A percentile compares a stretch with the other conserved stretches of the same genome.
Evolutionary conservation across 1,140 invertebrate genomes (phyloP).

Genomic region (Pararge aegeria): DNA sequence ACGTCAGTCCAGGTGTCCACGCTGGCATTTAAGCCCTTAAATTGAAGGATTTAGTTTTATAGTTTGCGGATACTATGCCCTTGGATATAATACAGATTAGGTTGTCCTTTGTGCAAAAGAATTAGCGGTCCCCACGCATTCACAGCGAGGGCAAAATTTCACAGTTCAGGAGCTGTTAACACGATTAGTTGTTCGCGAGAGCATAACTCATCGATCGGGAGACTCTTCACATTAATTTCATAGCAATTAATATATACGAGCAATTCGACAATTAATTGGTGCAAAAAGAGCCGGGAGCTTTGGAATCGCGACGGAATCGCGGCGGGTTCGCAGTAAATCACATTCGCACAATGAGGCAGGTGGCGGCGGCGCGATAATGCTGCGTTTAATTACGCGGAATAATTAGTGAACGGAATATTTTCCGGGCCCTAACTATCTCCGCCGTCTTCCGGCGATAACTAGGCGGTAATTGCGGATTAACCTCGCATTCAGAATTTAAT

Average conservation of each 20-base stretch:
- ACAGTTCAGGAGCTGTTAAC: slow-evolving; percentile 27
- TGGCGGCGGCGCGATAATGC: slow-evolving; percentile 75
- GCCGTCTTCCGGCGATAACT: slow-evolving; percentile 78
- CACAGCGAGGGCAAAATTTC: slow-evolving; percentile 16
- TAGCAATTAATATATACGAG: slow-evolving; percentile 73
- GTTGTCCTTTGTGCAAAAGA: background rate
- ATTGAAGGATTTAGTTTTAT: too few species aligned
- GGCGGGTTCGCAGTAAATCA: slow-evolving; percentile 74
- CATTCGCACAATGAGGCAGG: slow-evolving; percentile 72
- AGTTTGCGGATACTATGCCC: too few species aligned
- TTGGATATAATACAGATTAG: too few species aligned
- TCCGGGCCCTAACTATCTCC: slow-evolving; percentile 78
- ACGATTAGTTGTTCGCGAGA: slow-evolving; percentile 32
- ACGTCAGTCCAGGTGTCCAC: too few species aligned
- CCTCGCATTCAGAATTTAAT: slow-evolving; percentile 77
- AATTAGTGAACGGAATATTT: slow-evolving; percentile 79
- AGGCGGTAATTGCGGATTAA: slow-evolving; percentile 79
- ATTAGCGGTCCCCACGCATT: background rate
- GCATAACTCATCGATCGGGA: slow-evolving; percentile 49
- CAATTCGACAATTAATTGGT: slow-evolving; percentile 77
- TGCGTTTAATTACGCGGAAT: slow-evolving; percentile 79
- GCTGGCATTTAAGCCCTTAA: too few species aligned
- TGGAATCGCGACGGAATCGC: slow-evolving; percentile 67
- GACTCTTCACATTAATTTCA: slow-evolving; percentile 66
- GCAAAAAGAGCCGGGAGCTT: slow-evolving; percentile 67